Evolutionary conservation across 2,797 vertebrate genomes (phyloP), one percentile per base, ranked within the genome.

Genomic region (Microctenopoma stevenorrisi): DNA sequence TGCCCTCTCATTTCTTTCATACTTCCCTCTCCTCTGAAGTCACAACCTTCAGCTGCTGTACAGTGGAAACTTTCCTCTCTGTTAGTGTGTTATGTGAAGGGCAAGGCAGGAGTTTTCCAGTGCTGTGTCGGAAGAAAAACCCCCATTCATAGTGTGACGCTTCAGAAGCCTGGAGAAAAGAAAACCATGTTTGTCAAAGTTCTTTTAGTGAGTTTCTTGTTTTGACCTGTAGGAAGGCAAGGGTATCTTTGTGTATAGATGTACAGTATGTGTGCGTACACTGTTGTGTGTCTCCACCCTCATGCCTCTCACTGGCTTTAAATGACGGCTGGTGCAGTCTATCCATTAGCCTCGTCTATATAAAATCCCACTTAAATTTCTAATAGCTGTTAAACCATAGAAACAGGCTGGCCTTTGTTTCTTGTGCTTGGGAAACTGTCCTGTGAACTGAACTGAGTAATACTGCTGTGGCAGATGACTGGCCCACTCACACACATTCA

Each of bases 381-480:
- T 86, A 88, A 85, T 84, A 86, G 76, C 84, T 86, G 88, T 83
- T 89, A 93, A 92, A 92, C 88, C 89, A 90, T 89, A 88, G 87
- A 92, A 90, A 93, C 92, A 93, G 87, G 75, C 84, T 64, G 70
- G 81, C 79, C 86, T 92, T 92, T 93, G 91, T 94, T 92, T 85
- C 79, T 84, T 18, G 46, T 67, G 88, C 81, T 79, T 58, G 70
- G 82, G 75, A 90, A 91, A 92, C 85, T 87, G 88, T 90, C 86
- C 79, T 86, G 86, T 72, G 83, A 84, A 83, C 84, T 74, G 87
- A 81, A 89, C 87, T 85, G 86, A 89, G 85, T 87, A 88, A 90
- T 87, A 83, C 79, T 85, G 84, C 85, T 61, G 82, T 68, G 86
- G 84, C 86, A 90, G 85, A 90, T 87, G 89, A 87, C 86, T 87